Base-by-base conservation (phyloP, 2,113 vertebrate genomes). In the Mustelus asterias region DNA sequence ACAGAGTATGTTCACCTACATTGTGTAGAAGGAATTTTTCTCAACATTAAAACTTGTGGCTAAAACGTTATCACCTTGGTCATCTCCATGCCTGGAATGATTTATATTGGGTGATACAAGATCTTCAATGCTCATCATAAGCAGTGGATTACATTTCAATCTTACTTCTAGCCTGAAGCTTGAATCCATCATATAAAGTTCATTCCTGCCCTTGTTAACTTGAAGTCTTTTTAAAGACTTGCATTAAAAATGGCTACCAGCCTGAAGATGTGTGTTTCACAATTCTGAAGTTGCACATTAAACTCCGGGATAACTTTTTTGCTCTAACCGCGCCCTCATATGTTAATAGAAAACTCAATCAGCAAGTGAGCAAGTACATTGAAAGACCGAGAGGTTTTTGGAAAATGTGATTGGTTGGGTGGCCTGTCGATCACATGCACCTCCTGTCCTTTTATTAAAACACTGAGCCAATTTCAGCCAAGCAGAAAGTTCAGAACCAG, bases 391-490 rank as follows among this genome's bases (percentile, higher is more conserved):
- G 13, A 5, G 9, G 14, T 58, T 33, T 4, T 33, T 20, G 14
- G 60, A 2, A 1, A 16, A n/a, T 33, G 1, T 65, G 60, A 65
- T 65, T 92, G 89, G 89, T 1, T 20, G 29, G 6, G 58, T 20
- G 60, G 3, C 2, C 14, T 37, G 89, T 37, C 89, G 16, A 14
- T 92, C 33, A n/a, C 0, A 33, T 14, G 29, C 29, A 60, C 13
- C 9, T 14, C 29, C 88, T 16, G 29, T 9, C 33, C 33, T n/a
- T 9, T n/a, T 20, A 16, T 63, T 63, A 63, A n/a, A n/a, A 63
- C 89, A 6, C 4, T 37, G 89, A 0, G 54, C 2, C 20, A 0
- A 0, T 9, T 3, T 10, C 18, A 54, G 9, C 24, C 24, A 26
- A 10, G 13, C 18, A 60, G 11, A n/a, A 63, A 92, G 58, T n/a